Conservation (phyloP, 2,888 invertebrate genomes). For the Ichneumon xanthorius region DNA sequence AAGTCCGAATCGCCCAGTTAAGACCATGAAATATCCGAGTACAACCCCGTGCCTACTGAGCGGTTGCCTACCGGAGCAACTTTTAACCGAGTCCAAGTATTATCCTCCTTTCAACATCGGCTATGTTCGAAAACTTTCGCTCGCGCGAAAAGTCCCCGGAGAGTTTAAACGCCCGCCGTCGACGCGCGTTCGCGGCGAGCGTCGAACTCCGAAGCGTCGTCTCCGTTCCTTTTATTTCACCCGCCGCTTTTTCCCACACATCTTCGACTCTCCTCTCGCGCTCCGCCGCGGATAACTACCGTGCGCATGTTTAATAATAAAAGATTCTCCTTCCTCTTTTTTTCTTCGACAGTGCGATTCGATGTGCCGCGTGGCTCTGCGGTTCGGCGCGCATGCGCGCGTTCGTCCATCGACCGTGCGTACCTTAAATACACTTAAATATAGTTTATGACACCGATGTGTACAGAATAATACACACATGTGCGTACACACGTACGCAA, state of each 20-base stretch:
- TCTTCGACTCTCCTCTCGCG: background rate
- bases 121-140: background rate
- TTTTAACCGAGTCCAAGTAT: background rate
- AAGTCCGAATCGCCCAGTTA: background rate
- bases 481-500: background rate
- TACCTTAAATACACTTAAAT: conserved; percentile 38
- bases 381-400: conserved; percentile 47
- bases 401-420: conserved; percentile 49
- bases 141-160: background rate
- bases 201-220: background rate
- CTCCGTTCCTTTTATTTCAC: too few relatives aligned
- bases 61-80: background rate
- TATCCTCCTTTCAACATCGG: background rate
- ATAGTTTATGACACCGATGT: conserved; percentile 18
- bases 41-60: background rate
- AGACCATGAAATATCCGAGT: background rate
- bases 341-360: conserved; percentile 23
- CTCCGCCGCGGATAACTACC: background rate
- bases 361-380: conserved; percentile 32
- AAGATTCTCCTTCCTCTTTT: background rate
- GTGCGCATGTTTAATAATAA: background rate
- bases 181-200: background rate
- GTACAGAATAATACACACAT: background rate
- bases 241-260: background rate
- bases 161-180: background rate